phyloP scores from a whole-genome alignment of 2,888 invertebrate genomes.

The Gerris lacustris region DNA sequence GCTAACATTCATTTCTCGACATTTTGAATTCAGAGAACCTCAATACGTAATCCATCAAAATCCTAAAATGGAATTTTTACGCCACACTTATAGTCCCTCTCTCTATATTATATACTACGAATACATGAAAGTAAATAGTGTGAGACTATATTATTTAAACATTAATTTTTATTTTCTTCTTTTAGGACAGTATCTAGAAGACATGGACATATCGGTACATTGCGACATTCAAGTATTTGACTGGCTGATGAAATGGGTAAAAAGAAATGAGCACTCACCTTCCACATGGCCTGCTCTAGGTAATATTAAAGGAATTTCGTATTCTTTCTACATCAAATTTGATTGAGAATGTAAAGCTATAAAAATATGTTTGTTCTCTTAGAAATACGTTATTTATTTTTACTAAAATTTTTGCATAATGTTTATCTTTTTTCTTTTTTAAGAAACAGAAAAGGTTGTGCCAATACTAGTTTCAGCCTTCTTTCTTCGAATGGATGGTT shows the following conservation, averaged over 20 bases:
- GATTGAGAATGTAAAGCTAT: constrained; percentile 10
- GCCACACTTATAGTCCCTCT: too few relatives aligned
- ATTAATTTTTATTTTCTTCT: constrained; percentile 13
- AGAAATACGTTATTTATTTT: constrained; percentile 6
- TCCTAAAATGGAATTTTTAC: too few relatives aligned
- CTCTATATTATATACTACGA: neutral
- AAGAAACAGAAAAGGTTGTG: constrained; percentile 54
- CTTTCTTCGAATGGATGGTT: constrained; percentile 83
- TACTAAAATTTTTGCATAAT: constrained; percentile 7
- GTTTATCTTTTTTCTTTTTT: constrained; percentile 15
- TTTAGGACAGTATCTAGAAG: constrained; percentile 58
- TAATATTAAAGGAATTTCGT: constrained; percentile 19
- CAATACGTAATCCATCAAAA: too few relatives aligned
- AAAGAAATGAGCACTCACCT: constrained; percentile 45
- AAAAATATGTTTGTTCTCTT: neutral
- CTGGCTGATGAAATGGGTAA: constrained; percentile 95
- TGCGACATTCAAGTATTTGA: constrained; percentile 93
- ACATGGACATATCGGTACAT: constrained; percentile 93
- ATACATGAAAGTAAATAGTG: neutral
- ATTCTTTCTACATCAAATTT: constrained; percentile 8
- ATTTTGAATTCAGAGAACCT: too few relatives aligned
- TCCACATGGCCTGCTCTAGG: constrained; percentile 47
- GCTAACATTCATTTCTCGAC: too few relatives aligned
- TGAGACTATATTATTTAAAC: neutral
- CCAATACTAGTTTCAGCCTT: constrained; percentile 89